Percentiles rank a stretch among this genome's conserved stretches.
Conservation (phyloP, 2,888 invertebrate species). For the Drosophila affinis region DNA sequence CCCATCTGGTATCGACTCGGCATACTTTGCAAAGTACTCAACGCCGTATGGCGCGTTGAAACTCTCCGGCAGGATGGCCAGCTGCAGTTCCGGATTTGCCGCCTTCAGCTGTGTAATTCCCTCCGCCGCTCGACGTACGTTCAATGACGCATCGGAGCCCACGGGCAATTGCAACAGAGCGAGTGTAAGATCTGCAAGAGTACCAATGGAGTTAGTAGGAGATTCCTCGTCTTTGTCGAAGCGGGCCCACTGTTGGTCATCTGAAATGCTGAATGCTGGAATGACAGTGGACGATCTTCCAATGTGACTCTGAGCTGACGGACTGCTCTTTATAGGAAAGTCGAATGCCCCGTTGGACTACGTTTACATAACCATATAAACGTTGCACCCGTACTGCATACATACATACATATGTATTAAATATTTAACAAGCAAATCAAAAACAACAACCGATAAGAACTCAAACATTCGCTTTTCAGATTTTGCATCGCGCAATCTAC, state of each 20-base stretch:
- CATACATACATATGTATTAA: background rate
- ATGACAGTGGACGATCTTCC: background rate
- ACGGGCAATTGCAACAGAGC: conserved; percentile 76
- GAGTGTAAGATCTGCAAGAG: conserved; percentile 67
- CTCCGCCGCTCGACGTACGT: conserved; percentile 70
- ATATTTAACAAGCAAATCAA: background rate
- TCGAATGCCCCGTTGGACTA: background rate
- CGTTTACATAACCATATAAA: background rate
- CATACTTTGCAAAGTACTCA: conserved; percentile 90
- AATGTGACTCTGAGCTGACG: background rate
- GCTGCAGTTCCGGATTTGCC: conserved; percentile 79
- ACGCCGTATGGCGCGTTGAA: conserved; percentile 97
- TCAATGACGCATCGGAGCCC: conserved; percentile 61
- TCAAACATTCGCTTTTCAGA: background rate
- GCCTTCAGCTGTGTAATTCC: conserved; percentile 70
- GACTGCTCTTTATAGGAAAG: background rate
- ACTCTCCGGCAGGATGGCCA: conserved; percentile 92
- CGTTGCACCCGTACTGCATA: background rate
- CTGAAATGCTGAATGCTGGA: background rate
- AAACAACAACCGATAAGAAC: background rate
- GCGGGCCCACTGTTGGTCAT: background rate
- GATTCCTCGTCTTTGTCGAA: background rate
- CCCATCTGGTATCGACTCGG: conserved; percentile 94
- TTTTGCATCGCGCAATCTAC: background rate
- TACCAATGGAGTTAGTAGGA: background rate